Percentiles rank a stretch among this genome's conserved stretches.
Conservation (phyloP, 2,888 invertebrate genomes). For the Lithophane leautieri region DNA sequence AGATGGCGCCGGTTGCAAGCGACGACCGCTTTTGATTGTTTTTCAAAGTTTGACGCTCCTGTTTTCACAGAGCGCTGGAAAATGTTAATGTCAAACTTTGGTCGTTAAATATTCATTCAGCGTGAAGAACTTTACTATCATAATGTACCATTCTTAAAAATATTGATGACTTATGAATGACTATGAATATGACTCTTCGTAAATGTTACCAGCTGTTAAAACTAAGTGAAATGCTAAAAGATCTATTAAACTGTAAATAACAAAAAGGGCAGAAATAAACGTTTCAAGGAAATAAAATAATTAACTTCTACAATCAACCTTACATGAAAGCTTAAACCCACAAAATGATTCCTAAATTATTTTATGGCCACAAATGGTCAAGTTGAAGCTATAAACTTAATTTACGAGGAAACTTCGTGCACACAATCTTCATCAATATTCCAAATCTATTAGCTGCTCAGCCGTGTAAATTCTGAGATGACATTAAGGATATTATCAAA, state of each 20-base stretch:
- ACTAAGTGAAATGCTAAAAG: background rate
- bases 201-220: slow-evolving; percentile 22
- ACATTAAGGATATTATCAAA: slow-evolving; percentile 62
- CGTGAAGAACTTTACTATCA: slow-evolving; percentile 32
- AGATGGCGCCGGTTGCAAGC: slow-evolving; percentile 79
- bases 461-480: slow-evolving; percentile 35
- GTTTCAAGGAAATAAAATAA: background rate
- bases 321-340: slow-evolving; percentile 5
- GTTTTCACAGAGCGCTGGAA: slow-evolving; percentile 59
- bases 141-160: slow-evolving; percentile 5
- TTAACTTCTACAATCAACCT: background rate
- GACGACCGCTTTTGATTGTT: slow-evolving; percentile 70
- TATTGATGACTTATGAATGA: too few species aligned
- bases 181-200: background rate
- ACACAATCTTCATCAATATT: slow-evolving; percentile 53
- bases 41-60: slow-evolving; percentile 69
- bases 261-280: background rate
- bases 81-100: slow-evolving; percentile 66
- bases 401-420: slow-evolving; percentile 40
- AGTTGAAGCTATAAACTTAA: slow-evolving; percentile 41
- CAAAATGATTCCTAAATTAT: slow-evolving; percentile 26
- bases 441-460: slow-evolving; percentile 55
- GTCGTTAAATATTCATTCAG: slow-evolving; percentile 60
- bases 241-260: background rate
- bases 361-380: slow-evolving; percentile 48